Base-by-base conservation (phyloP, 2,888 invertebrate species). In the Polylopha cassiicola region DNA sequence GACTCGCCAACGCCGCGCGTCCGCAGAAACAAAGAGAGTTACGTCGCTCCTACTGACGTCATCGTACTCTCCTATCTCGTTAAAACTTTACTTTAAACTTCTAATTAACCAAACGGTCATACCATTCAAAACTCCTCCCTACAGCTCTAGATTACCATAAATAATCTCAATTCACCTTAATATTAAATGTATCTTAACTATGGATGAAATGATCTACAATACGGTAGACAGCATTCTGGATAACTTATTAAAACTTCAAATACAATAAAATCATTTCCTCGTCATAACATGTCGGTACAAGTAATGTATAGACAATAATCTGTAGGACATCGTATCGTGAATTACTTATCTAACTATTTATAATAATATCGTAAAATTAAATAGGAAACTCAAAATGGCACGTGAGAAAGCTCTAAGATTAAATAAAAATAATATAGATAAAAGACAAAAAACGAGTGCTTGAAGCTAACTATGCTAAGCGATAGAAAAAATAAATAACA, bases 401-500 rank as follows among this genome's bases (percentile, higher is more conserved):
- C 39, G 29, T 14, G 39, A 39, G 39, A 39, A 29, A 39, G 34
- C 39, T 29, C 33, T 39, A 39, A 28, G 52, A 55, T 53, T 39
- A 50, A 50, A 53, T 58, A 59, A 62, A 51, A 45, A 53, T 54
- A 52, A 59, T n/a, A 53, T 58, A 62, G 50, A 59, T 55, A 59
- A 51, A 62, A 62, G 51, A n/a, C n/a, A 50, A 58, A 60, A 61
- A 55, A 58, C 62, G 56, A 63, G 78, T 82, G 85, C 85, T 85
- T 85, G 84, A 82, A 85, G 85, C 85, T 84, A 85, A 81, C 81
- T 85, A 84, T 85, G 79, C 84, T 84, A 85, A 82, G 84, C 84
- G 73, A 77, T 74, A 78, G 78, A 74, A 64, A 76, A 74, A 78
- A 73, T 64, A 75, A 76, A 69, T 67, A 75, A 78, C 74, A 70